phyloP scores from a whole-genome alignment of 1,140 invertebrate genomes.

The Dendrolimus kikuchii region DNA sequence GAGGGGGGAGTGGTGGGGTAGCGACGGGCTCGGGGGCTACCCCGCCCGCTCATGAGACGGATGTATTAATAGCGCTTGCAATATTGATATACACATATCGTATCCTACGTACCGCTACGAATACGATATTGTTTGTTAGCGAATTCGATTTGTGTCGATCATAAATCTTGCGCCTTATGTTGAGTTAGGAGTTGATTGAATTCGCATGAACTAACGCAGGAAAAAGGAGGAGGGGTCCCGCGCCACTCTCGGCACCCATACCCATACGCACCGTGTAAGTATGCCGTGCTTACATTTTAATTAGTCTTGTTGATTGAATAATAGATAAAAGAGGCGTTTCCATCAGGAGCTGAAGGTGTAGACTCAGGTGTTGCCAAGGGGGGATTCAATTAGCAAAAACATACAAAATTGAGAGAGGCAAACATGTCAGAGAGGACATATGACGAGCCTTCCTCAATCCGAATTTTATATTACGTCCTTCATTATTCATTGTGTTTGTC shows the following conservation, averaged over 20 bases:
- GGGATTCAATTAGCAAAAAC: constrained; percentile 68
- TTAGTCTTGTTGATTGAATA: constrained; percentile 35
- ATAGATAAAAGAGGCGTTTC: constrained; percentile 39
- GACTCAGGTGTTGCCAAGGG: constrained; percentile 36
- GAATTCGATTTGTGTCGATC: constrained; percentile 71
- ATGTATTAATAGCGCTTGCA: constrained; percentile 71
- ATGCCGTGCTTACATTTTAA: constrained; percentile 23
- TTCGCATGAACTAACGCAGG: constrained; percentile 35
- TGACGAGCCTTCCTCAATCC: constrained; percentile 53
- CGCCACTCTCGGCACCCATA: not conserved
- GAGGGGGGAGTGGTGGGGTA: constrained; percentile 35
- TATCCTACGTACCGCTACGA: constrained; percentile 61
- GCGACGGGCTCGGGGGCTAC: constrained; percentile 15
- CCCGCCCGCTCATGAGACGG: constrained; percentile 62
- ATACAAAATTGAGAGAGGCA: constrained; percentile 67
- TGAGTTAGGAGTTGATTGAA: constrained; percentile 66
- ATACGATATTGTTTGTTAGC: constrained; percentile 71
- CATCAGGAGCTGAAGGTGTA: constrained; percentile 25
- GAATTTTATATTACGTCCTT: constrained; percentile 67
- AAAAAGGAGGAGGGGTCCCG: constrained; percentile 14
- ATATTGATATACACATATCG: constrained; percentile 71
- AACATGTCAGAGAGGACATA: constrained; percentile 55
- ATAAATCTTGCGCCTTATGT: constrained; percentile 71
- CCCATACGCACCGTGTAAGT: not conserved
- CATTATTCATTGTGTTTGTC: constrained; percentile 66